These are phyloP conservation scores for Orthonevra nobilis DNA, from an alignment of 2,888 invertebrate genomes.

Conservation along the genomic window DNA sequence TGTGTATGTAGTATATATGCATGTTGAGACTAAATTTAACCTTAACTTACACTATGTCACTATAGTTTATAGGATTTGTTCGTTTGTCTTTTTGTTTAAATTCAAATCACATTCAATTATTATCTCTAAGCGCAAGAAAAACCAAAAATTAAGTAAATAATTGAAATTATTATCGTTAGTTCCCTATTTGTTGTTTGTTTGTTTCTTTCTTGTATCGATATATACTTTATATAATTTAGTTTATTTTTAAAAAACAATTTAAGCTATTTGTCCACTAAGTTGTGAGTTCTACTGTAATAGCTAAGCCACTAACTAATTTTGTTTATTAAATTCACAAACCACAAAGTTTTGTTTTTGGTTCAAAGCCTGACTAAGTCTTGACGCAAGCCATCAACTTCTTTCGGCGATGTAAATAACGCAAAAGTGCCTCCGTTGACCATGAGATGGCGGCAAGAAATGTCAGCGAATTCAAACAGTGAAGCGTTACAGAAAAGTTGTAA, in stretches of 20 bases:
- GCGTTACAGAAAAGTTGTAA: slow-evolving; percentile 83
- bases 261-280: slow-evolving; percentile 51
- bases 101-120: slow-evolving; percentile 55
- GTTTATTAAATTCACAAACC: slow-evolving; percentile 36
- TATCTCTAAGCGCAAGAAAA: slow-evolving; percentile 20
- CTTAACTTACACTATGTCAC: slow-evolving; percentile 1
- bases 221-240: slow-evolving; percentile 31
- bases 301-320: slow-evolving; percentile 29
- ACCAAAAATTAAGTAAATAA: slow-evolving; percentile 62
- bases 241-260: slow-evolving; percentile 35
- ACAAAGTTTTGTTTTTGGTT: slow-evolving; percentile 5
- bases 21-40: slow-evolving; percentile 6
- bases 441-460: slow-evolving; percentile 84
- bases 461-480: slow-evolving; percentile 85
- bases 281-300: slow-evolving; percentile 51
- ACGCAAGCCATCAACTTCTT: slow-evolving; percentile 59
- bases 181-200: slow-evolving; percentile 41
- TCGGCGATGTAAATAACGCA: slow-evolving; percentile 73
- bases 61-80: slow-evolving; percentile 56
- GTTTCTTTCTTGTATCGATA: not conserved
- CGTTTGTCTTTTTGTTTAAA: slow-evolving; percentile 36
- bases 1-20: slow-evolving; percentile 17
- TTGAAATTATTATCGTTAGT: slow-evolving; percentile 67
- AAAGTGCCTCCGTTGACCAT: slow-evolving; percentile 83
- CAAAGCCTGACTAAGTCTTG: slow-evolving; percentile 58